Conservation (phyloP, 2,888 invertebrate genomes). For the Autographa pulchrina region DNA sequence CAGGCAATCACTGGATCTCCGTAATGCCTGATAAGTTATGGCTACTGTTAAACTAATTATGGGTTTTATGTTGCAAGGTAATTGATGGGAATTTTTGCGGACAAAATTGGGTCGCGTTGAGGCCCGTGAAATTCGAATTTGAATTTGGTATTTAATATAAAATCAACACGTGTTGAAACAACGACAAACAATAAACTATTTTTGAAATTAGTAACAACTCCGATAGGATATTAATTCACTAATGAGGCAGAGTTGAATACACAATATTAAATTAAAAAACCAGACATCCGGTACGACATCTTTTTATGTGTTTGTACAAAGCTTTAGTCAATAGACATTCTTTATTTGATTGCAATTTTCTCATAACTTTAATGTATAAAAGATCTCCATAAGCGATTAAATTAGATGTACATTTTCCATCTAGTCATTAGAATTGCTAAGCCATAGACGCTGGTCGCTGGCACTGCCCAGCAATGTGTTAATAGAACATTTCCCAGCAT, state of each 20-base stretch:
- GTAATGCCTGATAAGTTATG: conserved; percentile 56
- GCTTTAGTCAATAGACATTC: neutral
- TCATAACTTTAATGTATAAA: conserved; percentile 12
- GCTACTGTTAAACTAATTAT: conserved; percentile 59
- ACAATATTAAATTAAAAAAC: neutral
- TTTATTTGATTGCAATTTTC: neutral
- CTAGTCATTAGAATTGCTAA: conserved; percentile 36
- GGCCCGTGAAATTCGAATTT: conserved; percentile 51
- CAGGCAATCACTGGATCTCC: conserved; percentile 56
- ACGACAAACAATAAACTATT: neutral
- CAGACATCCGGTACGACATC: neutral
- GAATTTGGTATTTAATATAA: neutral
- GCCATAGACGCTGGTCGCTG: conserved; percentile 18
- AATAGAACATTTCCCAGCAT: conserved; percentile 56
- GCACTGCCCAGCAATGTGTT: conserved; percentile 47
- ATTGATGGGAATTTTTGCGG: conserved; percentile 43
- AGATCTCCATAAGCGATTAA: conserved; percentile 37
- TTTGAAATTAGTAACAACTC: neutral
- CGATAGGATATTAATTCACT: neutral
- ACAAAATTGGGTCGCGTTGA: conserved; percentile 41
- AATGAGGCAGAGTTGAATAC: neutral
- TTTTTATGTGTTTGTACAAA: neutral
- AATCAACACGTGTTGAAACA: neutral
- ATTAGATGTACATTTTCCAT: conserved; percentile 35
- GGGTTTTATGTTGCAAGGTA: conserved; percentile 37